Base-by-base conservation (phyloP, 1,140 invertebrate species). In the Anadara kagoshimensis region DNA sequence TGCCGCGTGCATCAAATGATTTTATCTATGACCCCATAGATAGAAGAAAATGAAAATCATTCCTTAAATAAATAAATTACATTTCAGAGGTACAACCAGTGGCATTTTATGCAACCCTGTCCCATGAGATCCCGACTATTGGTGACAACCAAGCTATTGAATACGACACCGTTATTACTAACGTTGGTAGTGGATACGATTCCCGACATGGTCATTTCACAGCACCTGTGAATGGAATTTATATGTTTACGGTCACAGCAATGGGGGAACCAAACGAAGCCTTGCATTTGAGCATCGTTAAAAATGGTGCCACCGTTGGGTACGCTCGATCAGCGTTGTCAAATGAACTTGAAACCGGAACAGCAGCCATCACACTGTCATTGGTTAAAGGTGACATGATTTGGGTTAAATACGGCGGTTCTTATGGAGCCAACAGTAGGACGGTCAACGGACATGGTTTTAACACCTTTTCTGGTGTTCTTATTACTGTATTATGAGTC, bases 161-260 rank as follows among this genome's bases (percentile, higher is more conserved):
- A 45, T 69, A 51, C 22, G 68, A 69, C 36, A 43, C 41, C 53
- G 45, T 62, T 14, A 22, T 69, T 14, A 41, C 41, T 16, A 69
- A 69, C 41, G 11, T 49, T 5, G 68, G 58, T 12, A 61, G 41
- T 20, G 45, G 16, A 22, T 69, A 69, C 47, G 57, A 61, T 29
- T n/a, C 26, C 0, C 36, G 58, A n/a, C 47, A 59, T n/a, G 58
- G 68, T 0, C 58, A 69, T 44, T 69, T 69, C 43, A 61, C 18
- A 7, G 45, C 68, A 2, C 68, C 68, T 3, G 8, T 14, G 8
- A 62, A 61, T 5, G 68, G 67, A 51, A 8, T 61, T 3, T 69
- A 69, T 43, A 36, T 59, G 18, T 51, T 56, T 51, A 36, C 45
- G 1, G n/a, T 18, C 16, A 57, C 65, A 2, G 20, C 58, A 12